Evolutionary conservation across 2,113 vertebrate genomes (phyloP).

Genomic region (Lagopus muta): DNA sequence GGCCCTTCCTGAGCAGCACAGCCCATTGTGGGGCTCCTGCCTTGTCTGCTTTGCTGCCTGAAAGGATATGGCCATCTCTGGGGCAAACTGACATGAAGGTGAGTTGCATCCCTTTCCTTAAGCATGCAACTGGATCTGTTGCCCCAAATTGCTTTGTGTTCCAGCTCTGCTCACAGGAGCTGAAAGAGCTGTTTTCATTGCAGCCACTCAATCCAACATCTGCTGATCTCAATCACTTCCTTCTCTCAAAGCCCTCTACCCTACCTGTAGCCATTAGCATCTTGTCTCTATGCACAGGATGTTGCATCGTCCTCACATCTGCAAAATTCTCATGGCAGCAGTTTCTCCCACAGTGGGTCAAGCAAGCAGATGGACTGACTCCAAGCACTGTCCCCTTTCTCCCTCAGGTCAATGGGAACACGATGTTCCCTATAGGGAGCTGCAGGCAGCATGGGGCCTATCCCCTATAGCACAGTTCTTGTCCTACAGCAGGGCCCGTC

Average conservation of each 20-base stretch:
- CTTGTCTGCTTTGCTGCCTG: fast-evolving
- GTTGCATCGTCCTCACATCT: background rate
- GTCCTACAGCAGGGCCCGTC: too few relatives aligned
- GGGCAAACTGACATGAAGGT: background rate
- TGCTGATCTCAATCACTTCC: background rate
- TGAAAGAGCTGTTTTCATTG: background rate
- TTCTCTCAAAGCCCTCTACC: background rate
- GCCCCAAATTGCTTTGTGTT: background rate
- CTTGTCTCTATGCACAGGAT: fast-evolving
- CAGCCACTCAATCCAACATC: background rate
- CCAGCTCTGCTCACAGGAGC: background rate
- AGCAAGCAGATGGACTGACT: too few relatives aligned
- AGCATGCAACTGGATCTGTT: background rate
- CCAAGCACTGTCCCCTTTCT: background rate
- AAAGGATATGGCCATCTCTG: background rate
- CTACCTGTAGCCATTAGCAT: background rate
- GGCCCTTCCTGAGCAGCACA: background rate
- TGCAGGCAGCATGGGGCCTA: too few relatives aligned
- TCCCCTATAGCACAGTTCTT: too few relatives aligned
- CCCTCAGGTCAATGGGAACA: background rate
- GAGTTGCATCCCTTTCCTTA: background rate
- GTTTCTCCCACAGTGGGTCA: background rate
- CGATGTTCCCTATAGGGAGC: too few relatives aligned
- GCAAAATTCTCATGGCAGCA: background rate
- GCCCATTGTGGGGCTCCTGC: background rate